Conservation (phyloP, 2,113 vertebrate genomes). For the Onychostruthus taczanowskii region DNA sequence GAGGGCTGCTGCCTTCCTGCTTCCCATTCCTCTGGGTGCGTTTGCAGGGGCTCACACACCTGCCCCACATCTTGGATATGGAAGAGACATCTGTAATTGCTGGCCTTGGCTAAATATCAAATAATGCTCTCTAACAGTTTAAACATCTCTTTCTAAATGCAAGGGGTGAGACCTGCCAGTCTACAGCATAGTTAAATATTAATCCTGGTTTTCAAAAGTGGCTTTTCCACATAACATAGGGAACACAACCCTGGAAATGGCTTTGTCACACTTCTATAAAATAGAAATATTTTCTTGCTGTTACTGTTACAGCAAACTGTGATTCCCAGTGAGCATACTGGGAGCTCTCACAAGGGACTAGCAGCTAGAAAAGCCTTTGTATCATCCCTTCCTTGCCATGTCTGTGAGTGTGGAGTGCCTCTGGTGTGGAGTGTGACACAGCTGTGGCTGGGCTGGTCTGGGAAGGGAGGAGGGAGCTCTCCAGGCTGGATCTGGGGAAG, state of each 20-base stretch:
- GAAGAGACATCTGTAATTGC: neutral
- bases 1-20: neutral
- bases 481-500: neutral
- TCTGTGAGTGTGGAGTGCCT: neutral
- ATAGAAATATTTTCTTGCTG: neutral
- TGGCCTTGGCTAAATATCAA: neutral
- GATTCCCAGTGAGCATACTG: neutral
- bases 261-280: neutral
- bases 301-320: neutral
- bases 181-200: neutral
- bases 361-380: neutral
- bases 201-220: neutral
- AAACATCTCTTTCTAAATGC: neutral
- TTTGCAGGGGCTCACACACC: fast-evolving
- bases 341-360: neutral
- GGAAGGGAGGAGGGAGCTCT: neutral
- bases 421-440: fast-evolving
- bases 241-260: neutral
- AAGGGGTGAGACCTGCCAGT: neutral
- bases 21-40: fast-evolving
- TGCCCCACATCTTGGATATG: fast-evolving
- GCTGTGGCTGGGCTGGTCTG: fast-evolving
- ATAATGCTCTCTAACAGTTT: neutral
- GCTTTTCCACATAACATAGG: neutral
- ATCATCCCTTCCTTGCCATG: neutral